A percentile compares a stretch with the other conserved stretches of the same genome.
These are phyloP conservation scores for Kradibia gibbosae DNA, from an alignment of 1,140 invertebrate species.

Conservation along the genomic window DNA sequence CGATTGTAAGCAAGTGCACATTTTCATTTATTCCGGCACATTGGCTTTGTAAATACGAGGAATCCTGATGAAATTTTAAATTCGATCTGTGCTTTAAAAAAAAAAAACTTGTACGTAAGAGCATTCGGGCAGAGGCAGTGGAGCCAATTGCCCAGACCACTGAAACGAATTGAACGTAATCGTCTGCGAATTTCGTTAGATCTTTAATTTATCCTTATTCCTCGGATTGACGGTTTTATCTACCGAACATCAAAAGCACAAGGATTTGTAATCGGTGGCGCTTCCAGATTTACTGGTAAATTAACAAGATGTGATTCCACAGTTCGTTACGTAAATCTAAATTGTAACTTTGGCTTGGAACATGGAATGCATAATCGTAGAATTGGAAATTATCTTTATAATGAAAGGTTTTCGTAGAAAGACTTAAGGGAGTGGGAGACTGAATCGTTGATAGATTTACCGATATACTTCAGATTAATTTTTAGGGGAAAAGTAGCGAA, in stretches of 20 bases:
- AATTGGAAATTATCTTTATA: no score
- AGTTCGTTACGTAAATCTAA: not conserved
- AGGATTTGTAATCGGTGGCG: not conserved
- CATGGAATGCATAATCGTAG: no score
- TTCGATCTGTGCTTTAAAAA: slow-evolving; percentile 8
- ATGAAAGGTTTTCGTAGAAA: no score
- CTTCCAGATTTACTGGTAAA: not conserved
- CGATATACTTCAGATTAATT: no score
- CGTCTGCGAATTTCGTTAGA: not conserved
- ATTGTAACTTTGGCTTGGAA: no score
- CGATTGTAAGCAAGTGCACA: slow-evolving; percentile 57
- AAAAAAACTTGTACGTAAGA: not conserved
- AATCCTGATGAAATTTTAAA: slow-evolving; percentile 4
- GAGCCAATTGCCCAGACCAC: not conserved
- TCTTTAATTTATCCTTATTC: not conserved
- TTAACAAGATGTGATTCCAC: not conserved
- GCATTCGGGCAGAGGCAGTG: not conserved
- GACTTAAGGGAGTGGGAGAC: no score
- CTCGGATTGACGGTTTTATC: not conserved
- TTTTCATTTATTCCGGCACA: slow-evolving; percentile 58
- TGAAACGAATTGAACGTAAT: not conserved
- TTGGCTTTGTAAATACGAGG: slow-evolving; percentile 20
- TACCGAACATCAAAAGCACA: not conserved
- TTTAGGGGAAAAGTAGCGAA: no score
- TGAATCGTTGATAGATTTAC: no score